Evolutionary conservation across 2,888 invertebrate genomes (phyloP).

Genomic region (Scrobipalpa atriplicella): DNA sequence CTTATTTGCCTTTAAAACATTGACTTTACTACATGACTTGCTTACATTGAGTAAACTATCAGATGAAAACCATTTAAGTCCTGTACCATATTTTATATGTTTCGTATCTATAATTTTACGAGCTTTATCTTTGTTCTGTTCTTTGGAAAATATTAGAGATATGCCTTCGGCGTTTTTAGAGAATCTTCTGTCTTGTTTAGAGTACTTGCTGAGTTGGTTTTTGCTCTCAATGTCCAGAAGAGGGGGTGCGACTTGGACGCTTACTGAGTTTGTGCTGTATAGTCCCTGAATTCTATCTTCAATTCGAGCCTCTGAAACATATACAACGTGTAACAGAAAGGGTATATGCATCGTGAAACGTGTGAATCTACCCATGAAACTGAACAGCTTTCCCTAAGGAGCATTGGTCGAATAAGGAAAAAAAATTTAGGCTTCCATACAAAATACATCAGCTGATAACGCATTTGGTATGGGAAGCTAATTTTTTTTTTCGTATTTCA

Average conservation of each 20-base stretch:
- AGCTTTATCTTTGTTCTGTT: constrained; percentile 3
- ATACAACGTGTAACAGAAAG: too few species aligned
- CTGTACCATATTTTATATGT: not conserved
- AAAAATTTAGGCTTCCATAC: too few species aligned
- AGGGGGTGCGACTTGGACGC: constrained; percentile 2
- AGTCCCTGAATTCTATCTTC: not conserved
- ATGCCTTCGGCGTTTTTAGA: constrained; percentile 1
- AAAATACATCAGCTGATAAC: too few species aligned
- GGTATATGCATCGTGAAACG: too few species aligned
- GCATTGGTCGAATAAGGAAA: too few species aligned
- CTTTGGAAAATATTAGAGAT: constrained; percentile 4
- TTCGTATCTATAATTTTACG: too few species aligned
- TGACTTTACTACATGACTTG: not conserved
- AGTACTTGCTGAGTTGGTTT: not conserved
- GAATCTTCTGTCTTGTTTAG: not conserved
- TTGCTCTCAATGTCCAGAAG: not conserved
- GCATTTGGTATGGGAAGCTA: too few species aligned
- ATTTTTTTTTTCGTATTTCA: too few species aligned
- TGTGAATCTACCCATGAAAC: not conserved
- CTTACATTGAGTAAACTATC: constrained; percentile 4
- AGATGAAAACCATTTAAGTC: not conserved
- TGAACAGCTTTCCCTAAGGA: too few species aligned
- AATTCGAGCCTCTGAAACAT: constrained; percentile 1
- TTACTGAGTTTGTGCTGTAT: not conserved
- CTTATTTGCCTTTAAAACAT: too few species aligned